Evolutionary conservation across 2,113 vertebrate species (phyloP).

Genomic region (Oryzias woworae): DNA sequence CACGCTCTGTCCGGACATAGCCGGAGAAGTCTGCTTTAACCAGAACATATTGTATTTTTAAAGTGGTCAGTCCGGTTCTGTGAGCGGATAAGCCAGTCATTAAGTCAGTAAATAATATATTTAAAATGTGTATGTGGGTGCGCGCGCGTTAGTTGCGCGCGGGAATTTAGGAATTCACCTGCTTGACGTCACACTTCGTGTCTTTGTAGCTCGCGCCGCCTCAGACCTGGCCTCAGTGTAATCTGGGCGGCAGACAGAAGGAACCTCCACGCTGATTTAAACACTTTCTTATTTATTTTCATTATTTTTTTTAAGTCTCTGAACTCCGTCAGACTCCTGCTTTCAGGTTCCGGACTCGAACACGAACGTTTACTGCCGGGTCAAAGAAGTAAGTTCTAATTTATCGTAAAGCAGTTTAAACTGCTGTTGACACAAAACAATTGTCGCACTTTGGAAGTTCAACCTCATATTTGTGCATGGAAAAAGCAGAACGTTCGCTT

Average conservation of each 20-base stretch:
- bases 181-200: slow-evolving; percentile 61
- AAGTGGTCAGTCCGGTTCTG: slow-evolving; percentile 8
- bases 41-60: neutral
- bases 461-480: too few relatives aligned
- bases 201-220: neutral
- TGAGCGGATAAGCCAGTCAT: too few relatives aligned
- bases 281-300: slow-evolving; percentile 55
- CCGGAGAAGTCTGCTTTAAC: neutral
- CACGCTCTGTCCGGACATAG: neutral
- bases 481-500: too few relatives aligned
- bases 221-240: neutral
- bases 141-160: neutral
- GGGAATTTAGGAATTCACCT: slow-evolving; percentile 50
- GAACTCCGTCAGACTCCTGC: neutral
- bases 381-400: too few relatives aligned
- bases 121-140: neutral
- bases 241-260: neutral
- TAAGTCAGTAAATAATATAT: neutral
- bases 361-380: too few relatives aligned
- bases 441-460: too few relatives aligned
- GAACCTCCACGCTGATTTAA: neutral
- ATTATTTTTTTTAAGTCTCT: neutral
- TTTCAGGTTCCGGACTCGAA: too few relatives aligned
- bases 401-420: too few relatives aligned
- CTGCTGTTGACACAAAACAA: too few relatives aligned